Percentiles rank a stretch among this genome's conserved stretches.
Conservation (phyloP, 2,797 vertebrate genomes). For the Hydrocynus forskahlii region DNA sequence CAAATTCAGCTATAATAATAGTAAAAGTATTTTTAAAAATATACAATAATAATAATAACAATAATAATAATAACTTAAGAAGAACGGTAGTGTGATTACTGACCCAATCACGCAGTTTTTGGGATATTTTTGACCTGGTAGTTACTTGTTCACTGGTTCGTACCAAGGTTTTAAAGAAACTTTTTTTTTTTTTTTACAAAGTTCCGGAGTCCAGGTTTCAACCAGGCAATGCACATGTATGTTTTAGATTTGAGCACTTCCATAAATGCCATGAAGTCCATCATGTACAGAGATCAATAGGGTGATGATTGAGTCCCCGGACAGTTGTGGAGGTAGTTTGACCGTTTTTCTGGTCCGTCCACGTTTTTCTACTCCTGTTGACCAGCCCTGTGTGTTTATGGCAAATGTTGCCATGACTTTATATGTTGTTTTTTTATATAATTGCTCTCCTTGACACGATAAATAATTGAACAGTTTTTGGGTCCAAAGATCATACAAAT, state of each 20-base stretch:
- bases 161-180: constrained; percentile 54
- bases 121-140: no score
- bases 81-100: no score
- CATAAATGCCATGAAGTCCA: not conserved
- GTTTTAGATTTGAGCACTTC: not conserved
- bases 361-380: not conserved
- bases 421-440: no score
- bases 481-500: not conserved
- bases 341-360: not conserved
- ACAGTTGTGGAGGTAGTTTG: no score
- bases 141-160: no score
- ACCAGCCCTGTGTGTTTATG: not conserved
- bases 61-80: no score
- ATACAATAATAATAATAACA: no score
- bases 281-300: not conserved
- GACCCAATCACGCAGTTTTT: no score
- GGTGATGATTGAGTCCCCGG: not conserved
- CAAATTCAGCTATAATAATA: no score
- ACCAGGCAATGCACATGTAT: not conserved
- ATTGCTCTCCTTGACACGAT: no score
- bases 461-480: not conserved
- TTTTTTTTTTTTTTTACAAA: constrained; percentile 53
- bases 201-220: not conserved
- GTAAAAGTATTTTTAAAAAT: constrained; percentile 63
- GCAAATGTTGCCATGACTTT: not conserved